Conservation (phyloP, 1,140 invertebrate genomes). For the Pseudobourletiella spinata region DNA sequence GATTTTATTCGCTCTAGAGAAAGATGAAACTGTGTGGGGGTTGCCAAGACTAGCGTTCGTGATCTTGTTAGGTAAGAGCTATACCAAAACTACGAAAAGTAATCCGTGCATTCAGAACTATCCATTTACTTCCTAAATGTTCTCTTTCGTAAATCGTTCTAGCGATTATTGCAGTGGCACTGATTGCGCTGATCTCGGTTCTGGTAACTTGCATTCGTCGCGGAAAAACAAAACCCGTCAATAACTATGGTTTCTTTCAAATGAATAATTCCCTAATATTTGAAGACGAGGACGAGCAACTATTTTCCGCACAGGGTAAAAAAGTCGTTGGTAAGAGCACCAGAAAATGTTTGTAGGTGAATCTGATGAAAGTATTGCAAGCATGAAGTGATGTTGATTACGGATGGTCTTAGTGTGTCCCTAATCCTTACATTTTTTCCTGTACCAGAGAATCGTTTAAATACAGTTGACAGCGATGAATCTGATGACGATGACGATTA, state of each 20-base stretch:
- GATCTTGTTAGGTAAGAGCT: constrained; percentile 56
- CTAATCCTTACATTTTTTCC: background rate
- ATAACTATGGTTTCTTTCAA: constrained; percentile 32
- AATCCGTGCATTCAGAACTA: no score
- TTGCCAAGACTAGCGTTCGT: constrained; percentile 64
- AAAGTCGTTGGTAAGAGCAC: constrained; percentile 22
- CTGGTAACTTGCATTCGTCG: constrained; percentile 23
- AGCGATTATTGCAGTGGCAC: constrained; percentile 21
- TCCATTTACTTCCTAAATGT: no score
- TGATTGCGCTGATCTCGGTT: constrained; percentile 24
- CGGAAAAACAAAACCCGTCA: constrained; percentile 1
- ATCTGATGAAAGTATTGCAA: background rate
- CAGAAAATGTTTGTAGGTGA: background rate
- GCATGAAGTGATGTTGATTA: background rate
- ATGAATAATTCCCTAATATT: constrained; percentile 27
- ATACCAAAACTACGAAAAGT: no score
- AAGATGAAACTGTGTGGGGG: constrained; percentile 57
- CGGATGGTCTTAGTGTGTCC: background rate
- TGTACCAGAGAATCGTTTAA: constrained; percentile 17
- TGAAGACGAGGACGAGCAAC: constrained; percentile 34
- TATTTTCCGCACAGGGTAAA: constrained; percentile 20
- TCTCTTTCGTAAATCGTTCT: no score
- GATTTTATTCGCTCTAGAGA: constrained; percentile 56
- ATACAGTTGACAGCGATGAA: constrained; percentile 27
- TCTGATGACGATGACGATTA: constrained; percentile 13